phyloP scores from a whole-genome alignment of 2,888 invertebrate genomes.

The Drosophila antonietae region DNA sequence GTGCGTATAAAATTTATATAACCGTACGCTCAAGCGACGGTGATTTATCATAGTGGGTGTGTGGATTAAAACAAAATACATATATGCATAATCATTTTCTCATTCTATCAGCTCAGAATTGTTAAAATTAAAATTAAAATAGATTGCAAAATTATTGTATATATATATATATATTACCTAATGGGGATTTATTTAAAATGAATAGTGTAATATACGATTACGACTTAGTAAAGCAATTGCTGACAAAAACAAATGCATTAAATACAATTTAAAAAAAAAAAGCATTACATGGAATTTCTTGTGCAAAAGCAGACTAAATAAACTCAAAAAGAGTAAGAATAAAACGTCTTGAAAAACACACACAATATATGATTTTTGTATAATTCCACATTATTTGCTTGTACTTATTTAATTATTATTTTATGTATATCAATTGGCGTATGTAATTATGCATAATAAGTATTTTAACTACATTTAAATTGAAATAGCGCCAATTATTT shows the following conservation, averaged over 20 bases:
- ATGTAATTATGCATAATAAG: constrained; percentile 56
- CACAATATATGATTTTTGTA: constrained; percentile 30
- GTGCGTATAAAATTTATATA: constrained; percentile 58
- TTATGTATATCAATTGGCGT: constrained; percentile 43
- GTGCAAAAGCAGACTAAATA: constrained; percentile 28
- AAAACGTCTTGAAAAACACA: constrained; percentile 34
- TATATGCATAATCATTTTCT: constrained; percentile 25
- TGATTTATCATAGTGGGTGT: constrained; percentile 26
- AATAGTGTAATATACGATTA: constrained; percentile 52
- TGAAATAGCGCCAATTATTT: constrained; percentile 75
- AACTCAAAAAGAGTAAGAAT: constrained; percentile 16
- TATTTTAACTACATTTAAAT: constrained; percentile 71
- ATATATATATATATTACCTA: constrained; percentile 15
- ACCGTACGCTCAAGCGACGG: constrained; percentile 2
- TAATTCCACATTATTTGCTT: constrained; percentile 30
- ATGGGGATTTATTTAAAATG: constrained; percentile 30
- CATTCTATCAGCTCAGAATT: constrained; percentile 24
- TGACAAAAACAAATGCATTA: constrained; percentile 30
- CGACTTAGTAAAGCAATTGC: constrained; percentile 67
- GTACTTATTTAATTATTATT: constrained; percentile 27
- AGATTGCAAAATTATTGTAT: constrained; percentile 47
- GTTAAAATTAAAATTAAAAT: constrained; percentile 32
- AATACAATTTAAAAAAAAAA: constrained; percentile 13
- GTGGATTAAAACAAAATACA: constrained; percentile 47
- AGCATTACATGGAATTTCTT: constrained; percentile 50